Conservation (phyloP, 2,888 invertebrate species). For the Crematogaster levior region DNA sequence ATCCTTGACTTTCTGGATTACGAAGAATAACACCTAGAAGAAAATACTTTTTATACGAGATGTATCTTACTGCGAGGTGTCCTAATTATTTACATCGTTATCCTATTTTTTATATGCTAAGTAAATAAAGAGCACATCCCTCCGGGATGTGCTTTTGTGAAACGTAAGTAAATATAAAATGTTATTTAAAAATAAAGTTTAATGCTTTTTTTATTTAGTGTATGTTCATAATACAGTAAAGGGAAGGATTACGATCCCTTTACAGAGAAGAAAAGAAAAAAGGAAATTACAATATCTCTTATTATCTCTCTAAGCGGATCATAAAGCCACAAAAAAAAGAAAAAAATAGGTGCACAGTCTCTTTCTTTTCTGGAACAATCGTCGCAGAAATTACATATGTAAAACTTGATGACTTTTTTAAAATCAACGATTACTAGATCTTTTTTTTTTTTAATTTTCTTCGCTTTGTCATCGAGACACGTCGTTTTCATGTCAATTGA, state of each 20-base stretch:
- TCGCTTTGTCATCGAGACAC: neutral
- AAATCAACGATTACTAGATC: neutral
- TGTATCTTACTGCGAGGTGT: neutral
- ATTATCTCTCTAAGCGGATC: conserved; percentile 12
- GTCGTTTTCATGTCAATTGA: neutral
- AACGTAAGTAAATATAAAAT: neutral
- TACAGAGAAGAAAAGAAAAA: neutral
- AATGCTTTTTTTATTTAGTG: neutral
- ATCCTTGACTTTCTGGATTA: conserved; percentile 57
- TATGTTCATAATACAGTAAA: neutral
- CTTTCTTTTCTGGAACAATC: neutral
- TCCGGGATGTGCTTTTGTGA: too few relatives aligned
- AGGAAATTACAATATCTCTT: neutral
- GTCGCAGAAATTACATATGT: neutral
- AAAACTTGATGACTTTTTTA: neutral
- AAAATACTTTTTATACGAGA: neutral
- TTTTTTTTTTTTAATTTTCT: neutral
- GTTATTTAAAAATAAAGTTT: neutral
- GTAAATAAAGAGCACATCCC: neutral
- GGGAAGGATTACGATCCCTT: neutral
- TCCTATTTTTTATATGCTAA: neutral
- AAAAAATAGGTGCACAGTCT: neutral
- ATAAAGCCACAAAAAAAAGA: neutral
- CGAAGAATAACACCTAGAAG: conserved; percentile 53
- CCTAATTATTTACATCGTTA: neutral